phyloP scores from a whole-genome alignment of 1,140 invertebrate genomes.

The Anagrus nilaparvatae region DNA sequence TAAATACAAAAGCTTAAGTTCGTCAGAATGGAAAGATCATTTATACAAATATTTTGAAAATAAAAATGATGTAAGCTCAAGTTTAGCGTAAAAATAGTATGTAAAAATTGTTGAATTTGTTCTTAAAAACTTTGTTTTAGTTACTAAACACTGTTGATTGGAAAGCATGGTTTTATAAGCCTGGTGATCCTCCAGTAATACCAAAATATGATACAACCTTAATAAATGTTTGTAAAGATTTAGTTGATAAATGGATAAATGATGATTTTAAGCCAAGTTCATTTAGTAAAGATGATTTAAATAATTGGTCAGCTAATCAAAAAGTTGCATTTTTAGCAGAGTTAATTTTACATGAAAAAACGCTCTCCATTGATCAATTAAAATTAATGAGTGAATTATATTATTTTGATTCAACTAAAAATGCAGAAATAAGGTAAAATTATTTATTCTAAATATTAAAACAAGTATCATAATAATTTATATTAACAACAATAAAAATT shows the following conservation, averaged over 20 bases:
- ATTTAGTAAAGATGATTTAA: slow-evolving; percentile 44
- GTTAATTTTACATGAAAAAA: slow-evolving; percentile 47
- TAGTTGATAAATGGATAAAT: slow-evolving; percentile 50
- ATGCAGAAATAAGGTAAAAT: slow-evolving; percentile 65
- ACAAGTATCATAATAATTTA: not conserved
- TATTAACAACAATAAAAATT: slow-evolving; percentile 3
- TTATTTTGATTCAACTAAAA: slow-evolving; percentile 53
- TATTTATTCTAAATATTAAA: too few species aligned
- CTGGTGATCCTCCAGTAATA: slow-evolving; percentile 80
- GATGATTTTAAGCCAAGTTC: slow-evolving; percentile 37
- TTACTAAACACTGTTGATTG: slow-evolving; percentile 57
- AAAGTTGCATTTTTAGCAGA: slow-evolving; percentile 62
- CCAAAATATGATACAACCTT: slow-evolving; percentile 69
- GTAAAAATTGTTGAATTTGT: too few species aligned
- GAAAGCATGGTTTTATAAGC: slow-evolving; percentile 71
- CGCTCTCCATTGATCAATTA: slow-evolving; percentile 49
- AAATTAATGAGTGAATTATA: slow-evolving; percentile 57
- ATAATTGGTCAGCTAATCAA: slow-evolving; percentile 55
- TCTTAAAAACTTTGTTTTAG: slow-evolving; percentile 18
- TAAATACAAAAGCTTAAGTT: slow-evolving; percentile 74
- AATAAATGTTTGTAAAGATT: slow-evolving; percentile 49
- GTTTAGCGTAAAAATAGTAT: not conserved
- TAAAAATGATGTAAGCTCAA: slow-evolving; percentile 33
- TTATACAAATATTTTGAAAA: slow-evolving; percentile 69
- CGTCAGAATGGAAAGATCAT: slow-evolving; percentile 68